phyloP scores from a whole-genome alignment of 1,140 invertebrate species.

The Rhyzopertha dominica region DNA sequence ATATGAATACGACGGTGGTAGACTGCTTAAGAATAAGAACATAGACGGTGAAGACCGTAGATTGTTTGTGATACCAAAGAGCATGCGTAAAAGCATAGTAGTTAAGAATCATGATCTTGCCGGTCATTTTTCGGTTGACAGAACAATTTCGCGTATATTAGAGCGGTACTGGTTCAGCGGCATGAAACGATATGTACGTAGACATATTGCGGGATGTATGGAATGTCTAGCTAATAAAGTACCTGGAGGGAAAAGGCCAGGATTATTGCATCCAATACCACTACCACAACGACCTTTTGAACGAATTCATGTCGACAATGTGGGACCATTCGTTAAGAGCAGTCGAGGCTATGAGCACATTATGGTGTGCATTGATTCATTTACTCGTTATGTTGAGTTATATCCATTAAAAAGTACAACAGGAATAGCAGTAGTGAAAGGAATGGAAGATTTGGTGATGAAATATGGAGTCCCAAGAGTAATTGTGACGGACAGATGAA shows the following conservation, averaged over 20 bases:
- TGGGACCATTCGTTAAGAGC: constrained; percentile 33
- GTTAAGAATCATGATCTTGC: constrained; percentile 15
- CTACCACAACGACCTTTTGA: constrained; percentile 18
- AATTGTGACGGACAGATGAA: too few relatives aligned
- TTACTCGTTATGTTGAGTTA: too few relatives aligned
- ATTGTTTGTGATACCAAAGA: constrained; percentile 15
- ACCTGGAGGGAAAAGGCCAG: constrained; percentile 18
- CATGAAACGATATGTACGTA: constrained; percentile 19
- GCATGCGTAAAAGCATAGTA: constrained; percentile 14
- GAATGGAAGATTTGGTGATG: too few relatives aligned
- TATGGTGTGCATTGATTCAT: constrained; percentile 30
- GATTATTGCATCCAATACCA: constrained; percentile 19
- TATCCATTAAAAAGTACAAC: too few relatives aligned
- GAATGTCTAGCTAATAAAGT: constrained; percentile 22
- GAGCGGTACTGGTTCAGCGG: constrained; percentile 17
- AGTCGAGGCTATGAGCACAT: constrained; percentile 27
- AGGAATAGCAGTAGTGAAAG: too few relatives aligned
- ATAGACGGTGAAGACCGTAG: too few relatives aligned
- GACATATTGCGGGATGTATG: constrained; percentile 20
- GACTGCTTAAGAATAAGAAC: too few relatives aligned
- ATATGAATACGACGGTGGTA: too few relatives aligned
- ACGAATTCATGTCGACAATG: constrained; percentile 24
- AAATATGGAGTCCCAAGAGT: too few relatives aligned
- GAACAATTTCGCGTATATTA: constrained; percentile 11
- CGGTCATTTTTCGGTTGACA: constrained; percentile 13